phyloP scores from a whole-genome alignment of 2,888 invertebrate species.

The Habrosyne pyritoides region DNA sequence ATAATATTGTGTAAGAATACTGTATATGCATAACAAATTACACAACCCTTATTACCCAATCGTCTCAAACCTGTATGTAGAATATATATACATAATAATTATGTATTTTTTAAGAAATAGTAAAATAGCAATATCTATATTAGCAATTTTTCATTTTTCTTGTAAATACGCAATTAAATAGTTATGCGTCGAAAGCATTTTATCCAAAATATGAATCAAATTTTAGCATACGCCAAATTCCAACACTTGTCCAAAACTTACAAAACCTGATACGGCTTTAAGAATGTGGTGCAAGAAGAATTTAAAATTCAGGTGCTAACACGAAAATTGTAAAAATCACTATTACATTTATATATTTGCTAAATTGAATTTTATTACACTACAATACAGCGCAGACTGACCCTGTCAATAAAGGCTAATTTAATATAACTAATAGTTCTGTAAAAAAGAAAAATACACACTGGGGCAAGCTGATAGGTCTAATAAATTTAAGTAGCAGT shows the following conservation, averaged over 20 bases:
- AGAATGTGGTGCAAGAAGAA: constrained; percentile 67
- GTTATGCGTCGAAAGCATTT: constrained; percentile 33
- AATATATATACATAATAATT: constrained; percentile 41
- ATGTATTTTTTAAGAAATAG: constrained; percentile 49
- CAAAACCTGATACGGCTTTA: constrained; percentile 53
- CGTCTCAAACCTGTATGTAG: constrained; percentile 64
- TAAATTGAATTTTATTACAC: constrained; percentile 72
- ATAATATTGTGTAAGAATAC: constrained; percentile 50
- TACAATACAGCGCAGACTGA: constrained; percentile 73
- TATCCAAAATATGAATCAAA: constrained; percentile 40
- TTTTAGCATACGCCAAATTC: constrained; percentile 37
- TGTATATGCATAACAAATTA: constrained; percentile 76
- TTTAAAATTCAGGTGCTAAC: constrained; percentile 71
- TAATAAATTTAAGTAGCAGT: neutral
- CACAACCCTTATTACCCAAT: constrained; percentile 80
- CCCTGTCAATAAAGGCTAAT: constrained; percentile 81
- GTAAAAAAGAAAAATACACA: constrained; percentile 3
- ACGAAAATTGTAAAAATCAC: constrained; percentile 65
- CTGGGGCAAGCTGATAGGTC: constrained; percentile 7
- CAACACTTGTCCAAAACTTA: constrained; percentile 46
- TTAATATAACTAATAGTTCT: constrained; percentile 24
- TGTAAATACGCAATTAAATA: constrained; percentile 33
- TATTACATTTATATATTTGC: constrained; percentile 70
- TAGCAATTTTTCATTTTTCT: constrained; percentile 29
- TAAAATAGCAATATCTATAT: constrained; percentile 51